phyloP scores from a whole-genome alignment of 1,140 invertebrate genomes.

The Nasonia giraulti region DNA sequence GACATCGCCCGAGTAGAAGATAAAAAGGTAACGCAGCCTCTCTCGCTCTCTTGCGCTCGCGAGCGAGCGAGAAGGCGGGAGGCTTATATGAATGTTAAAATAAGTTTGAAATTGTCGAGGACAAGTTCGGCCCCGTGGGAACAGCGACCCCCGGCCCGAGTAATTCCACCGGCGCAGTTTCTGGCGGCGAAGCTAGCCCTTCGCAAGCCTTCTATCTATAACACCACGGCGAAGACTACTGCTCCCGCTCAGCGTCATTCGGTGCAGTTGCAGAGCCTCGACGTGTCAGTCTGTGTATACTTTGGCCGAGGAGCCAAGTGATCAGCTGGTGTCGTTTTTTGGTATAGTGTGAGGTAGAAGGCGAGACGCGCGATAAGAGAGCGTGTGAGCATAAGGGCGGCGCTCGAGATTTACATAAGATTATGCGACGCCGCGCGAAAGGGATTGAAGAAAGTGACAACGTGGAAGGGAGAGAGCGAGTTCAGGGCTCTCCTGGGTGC shows the following conservation, averaged over 20 bases:
- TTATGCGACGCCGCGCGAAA: conserved; percentile 62
- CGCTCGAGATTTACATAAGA: conserved; percentile 69
- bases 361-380: background rate
- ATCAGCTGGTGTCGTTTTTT: conserved; percentile 15
- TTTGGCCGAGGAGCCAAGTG: conserved; percentile 18
- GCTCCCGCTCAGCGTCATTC: background rate
- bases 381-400: conserved; percentile 58
- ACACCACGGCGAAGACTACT: conserved; percentile 6
- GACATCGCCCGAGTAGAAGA: conserved; percentile 48
- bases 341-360: background rate
- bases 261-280: background rate
- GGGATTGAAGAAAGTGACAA: conserved; percentile 61
- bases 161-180: conserved; percentile 72
- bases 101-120: conserved; percentile 76
- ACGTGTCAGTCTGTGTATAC: conserved; percentile 31
- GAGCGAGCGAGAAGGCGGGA: conserved; percentile 50
- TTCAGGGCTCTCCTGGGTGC: conserved; percentile 61
- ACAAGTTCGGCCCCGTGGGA: conserved; percentile 73
- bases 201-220: background rate
- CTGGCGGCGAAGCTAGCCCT: conserved; percentile 65
- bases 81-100: conserved; percentile 76
- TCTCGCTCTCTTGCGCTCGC: background rate
- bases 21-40: conserved; percentile 33
- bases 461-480: conserved; percentile 36
- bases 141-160: conserved; percentile 64